A percentile compares a stretch with the other conserved stretches of the same genome.
Conservation (phyloP, 2,113 vertebrate species). For the Alethe diademata region DNA sequence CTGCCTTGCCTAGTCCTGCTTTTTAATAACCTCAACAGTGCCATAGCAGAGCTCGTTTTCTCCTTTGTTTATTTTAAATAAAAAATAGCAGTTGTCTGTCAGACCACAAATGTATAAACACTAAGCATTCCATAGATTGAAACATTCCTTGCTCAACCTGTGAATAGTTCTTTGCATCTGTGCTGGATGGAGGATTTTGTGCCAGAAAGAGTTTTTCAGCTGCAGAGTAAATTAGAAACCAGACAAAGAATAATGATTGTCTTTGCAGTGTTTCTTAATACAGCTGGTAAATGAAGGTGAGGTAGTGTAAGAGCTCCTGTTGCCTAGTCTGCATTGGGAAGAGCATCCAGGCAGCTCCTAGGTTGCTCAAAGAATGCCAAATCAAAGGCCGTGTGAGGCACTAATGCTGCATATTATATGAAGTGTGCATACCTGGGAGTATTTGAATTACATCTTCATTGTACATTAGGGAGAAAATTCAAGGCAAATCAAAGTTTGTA, state of each 20-base stretch:
- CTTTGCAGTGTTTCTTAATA: conserved; percentile 25
- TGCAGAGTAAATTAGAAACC: conserved; percentile 34
- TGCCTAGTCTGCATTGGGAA: neutral
- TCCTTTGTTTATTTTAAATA: conserved; percentile 5
- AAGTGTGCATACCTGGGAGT: neutral
- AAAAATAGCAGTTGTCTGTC: neutral
- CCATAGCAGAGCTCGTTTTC: neutral
- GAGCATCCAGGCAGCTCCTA: neutral
- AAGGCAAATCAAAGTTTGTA: conserved; percentile 64
- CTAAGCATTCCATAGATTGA: neutral
- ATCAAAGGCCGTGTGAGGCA: neutral
- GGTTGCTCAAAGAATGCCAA: neutral
- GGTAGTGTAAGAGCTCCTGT: neutral
- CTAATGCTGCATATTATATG: neutral
- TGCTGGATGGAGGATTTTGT: neutral
- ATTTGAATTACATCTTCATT: conserved; percentile 33
- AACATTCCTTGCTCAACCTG: neutral
- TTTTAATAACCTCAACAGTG: neutral
- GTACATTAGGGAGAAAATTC: neutral
- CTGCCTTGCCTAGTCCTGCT: neutral
- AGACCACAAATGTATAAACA: neutral
- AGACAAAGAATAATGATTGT: conserved; percentile 52
- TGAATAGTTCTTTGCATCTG: neutral
- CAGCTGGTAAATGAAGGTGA: neutral
- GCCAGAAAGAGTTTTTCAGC: neutral